phyloP scores from a whole-genome alignment of 2,888 invertebrate genomes.

The Agrotis ipsilon region DNA sequence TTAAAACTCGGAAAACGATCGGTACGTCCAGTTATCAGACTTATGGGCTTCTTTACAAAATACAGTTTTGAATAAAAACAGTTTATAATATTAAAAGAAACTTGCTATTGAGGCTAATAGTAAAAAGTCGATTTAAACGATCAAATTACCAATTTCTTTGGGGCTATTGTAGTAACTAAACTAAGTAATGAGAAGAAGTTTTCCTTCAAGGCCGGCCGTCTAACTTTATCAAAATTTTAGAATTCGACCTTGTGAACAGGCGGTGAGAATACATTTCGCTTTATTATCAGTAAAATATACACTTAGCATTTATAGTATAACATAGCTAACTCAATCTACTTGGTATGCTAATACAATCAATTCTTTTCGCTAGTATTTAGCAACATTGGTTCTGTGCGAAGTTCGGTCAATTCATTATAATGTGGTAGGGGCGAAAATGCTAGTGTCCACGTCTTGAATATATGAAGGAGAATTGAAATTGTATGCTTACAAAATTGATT shows the following conservation, averaged over 20 bases:
- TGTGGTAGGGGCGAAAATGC: conserved; percentile 69
- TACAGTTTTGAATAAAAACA: conserved; percentile 3
- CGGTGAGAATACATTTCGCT: conserved; percentile 24
- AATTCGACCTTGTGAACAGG: conserved; percentile 16
- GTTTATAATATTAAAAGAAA: not conserved
- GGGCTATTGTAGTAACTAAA: conserved; percentile 2
- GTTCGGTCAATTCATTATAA: conserved; percentile 75
- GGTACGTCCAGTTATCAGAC: no score
- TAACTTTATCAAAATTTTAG: conserved; percentile 27
- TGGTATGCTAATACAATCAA: conserved; percentile 39
- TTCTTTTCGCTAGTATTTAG: conserved; percentile 37
- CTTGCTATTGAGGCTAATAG: not conserved
- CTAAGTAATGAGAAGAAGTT: conserved; percentile 1
- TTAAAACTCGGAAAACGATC: no score
- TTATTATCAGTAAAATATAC: conserved; percentile 31
- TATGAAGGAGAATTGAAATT: conserved; percentile 44
- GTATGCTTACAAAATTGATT: conserved; percentile 36
- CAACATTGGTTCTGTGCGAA: conserved; percentile 46
- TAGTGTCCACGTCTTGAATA: conserved; percentile 23
- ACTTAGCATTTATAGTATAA: conserved; percentile 19
- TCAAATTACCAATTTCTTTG: not conserved
- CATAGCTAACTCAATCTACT: conserved; percentile 25
- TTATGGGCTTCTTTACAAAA: not conserved
- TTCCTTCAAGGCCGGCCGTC: conserved; percentile 23
- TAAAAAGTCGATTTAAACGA: not conserved